These are phyloP conservation scores for Stegodyphus dumicola DNA, from an alignment of 1,140 invertebrate genomes.

Conservation along the genomic window DNA sequence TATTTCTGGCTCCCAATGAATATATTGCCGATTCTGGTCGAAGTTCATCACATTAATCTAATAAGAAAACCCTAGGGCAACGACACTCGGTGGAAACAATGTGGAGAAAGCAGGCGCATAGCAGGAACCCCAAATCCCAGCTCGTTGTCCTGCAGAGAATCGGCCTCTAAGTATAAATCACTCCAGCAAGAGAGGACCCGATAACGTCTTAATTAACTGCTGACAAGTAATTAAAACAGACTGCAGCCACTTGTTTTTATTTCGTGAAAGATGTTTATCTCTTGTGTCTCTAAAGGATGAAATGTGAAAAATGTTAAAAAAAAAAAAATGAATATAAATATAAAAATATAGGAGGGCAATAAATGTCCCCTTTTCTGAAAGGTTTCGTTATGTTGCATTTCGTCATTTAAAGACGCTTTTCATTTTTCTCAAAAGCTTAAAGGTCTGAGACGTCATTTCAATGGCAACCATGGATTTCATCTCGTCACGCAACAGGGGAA, in stretches of 20 bases:
- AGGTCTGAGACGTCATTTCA: too few relatives aligned
- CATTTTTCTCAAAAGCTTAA: too few relatives aligned
- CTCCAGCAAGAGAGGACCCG: background rate
- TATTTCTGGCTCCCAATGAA: background rate
- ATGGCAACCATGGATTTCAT: too few relatives aligned
- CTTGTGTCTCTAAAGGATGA: background rate
- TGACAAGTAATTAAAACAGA: slow-evolving; percentile 33
- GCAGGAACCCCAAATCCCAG: background rate
- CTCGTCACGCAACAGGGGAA: too few relatives aligned
- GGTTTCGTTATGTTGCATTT: background rate
- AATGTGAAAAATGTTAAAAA: background rate
- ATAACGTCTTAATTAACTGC: slow-evolving; percentile 41
- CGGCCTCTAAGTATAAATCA: slow-evolving; percentile 1
- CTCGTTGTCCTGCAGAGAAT: background rate
- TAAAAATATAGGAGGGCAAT: background rate
- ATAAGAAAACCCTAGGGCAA: background rate
- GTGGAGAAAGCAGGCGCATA: background rate
- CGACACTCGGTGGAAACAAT: background rate
- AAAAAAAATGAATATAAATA: background rate
- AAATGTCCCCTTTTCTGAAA: background rate
- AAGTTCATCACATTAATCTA: background rate
- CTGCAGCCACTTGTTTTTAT: background rate
- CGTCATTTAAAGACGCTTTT: too few relatives aligned
- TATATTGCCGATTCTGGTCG: background rate
- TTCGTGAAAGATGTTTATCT: background rate